A percentile compares a stretch with the other conserved stretches of the same genome.
These are phyloP conservation scores for Eucriotettix oculatus DNA, from an alignment of 2,888 invertebrate species.

Conservation along the genomic window DNA sequence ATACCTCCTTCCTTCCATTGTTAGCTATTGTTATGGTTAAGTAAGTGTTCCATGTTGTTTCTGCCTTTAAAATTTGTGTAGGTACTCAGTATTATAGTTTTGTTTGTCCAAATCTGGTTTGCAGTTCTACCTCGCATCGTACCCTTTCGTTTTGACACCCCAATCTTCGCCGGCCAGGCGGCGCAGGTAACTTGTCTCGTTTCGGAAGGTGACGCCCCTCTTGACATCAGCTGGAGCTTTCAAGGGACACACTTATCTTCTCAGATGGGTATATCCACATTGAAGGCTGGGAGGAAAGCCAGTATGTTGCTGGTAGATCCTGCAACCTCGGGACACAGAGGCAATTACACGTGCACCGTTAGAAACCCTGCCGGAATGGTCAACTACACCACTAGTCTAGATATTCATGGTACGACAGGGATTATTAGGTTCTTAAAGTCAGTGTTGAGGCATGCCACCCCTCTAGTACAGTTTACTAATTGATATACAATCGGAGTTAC, in stretches of 20 bases:
- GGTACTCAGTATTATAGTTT: too few relatives aligned
- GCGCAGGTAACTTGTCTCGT: conserved; percentile 56
- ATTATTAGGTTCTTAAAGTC: neutral
- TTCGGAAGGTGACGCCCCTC: conserved; percentile 38
- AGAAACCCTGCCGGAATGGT: conserved; percentile 21
- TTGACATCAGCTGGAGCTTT: conserved; percentile 37
- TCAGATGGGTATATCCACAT: conserved; percentile 22
- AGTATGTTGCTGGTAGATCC: conserved; percentile 30
- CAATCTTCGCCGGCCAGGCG: conserved; percentile 62
- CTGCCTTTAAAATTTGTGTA: conserved; percentile 2
- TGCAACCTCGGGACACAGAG: conserved; percentile 19
- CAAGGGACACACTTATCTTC: conserved; percentile 27
- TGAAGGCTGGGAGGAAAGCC: conserved; percentile 29
- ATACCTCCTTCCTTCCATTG: too few relatives aligned
- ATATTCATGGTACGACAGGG: conserved; percentile 9
- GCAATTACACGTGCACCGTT: conserved; percentile 26
- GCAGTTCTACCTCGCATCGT: conserved; percentile 66
- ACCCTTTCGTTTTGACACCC: conserved; percentile 61
- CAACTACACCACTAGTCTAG: conserved; percentile 18
- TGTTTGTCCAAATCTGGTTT: conserved; percentile 20
- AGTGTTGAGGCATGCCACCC: neutral
- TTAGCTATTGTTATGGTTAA: too few relatives aligned
- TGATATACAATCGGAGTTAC: too few relatives aligned
- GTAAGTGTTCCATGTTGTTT: too few relatives aligned
- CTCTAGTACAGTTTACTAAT: too few relatives aligned